A percentile compares a stretch with the other conserved stretches of the same genome.
phyloP scores from a whole-genome alignment of 2,888 invertebrate genomes.

The Sarcophaga carnaria region DNA sequence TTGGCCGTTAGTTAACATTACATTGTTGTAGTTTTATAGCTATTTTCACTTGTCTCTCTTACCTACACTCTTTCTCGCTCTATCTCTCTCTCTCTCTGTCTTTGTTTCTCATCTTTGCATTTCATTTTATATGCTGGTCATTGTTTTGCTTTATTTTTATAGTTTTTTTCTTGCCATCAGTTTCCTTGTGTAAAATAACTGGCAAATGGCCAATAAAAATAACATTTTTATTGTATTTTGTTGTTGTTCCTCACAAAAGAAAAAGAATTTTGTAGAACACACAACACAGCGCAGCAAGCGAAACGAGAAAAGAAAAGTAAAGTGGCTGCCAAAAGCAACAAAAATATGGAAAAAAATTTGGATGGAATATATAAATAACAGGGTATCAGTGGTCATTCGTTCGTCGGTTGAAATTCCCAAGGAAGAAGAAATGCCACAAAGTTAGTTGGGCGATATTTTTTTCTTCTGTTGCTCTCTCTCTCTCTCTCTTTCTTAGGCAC shows the following conservation, averaged over 20 bases:
- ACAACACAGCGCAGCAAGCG: neutral
- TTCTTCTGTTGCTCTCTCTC: neutral
- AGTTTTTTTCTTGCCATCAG: conserved; percentile 48
- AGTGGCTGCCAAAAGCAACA: neutral
- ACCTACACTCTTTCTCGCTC: no score
- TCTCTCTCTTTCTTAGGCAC: neutral
- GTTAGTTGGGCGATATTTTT: conserved; percentile 38
- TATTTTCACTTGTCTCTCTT: no score
- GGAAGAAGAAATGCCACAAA: conserved; percentile 55
- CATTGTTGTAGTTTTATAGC: conserved; percentile 10
- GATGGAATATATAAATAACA: conserved; percentile 56
- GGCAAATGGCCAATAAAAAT: conserved; percentile 13
- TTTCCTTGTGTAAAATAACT: conserved; percentile 20
- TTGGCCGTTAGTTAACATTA: neutral
- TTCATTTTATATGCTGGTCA: conserved; percentile 31
- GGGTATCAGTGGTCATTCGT: conserved; percentile 50
- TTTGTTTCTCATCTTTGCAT: neutral
- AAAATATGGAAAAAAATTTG: conserved; percentile 47
- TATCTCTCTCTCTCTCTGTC: no score
- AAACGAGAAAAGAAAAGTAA: neutral
- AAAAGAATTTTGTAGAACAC: neutral
- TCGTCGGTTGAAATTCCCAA: conserved; percentile 49
- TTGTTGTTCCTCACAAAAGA: conserved; percentile 20
- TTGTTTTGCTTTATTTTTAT: conserved; percentile 43
- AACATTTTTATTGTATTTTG: neutral